Conservation (phyloP, 1,140 invertebrate species). For the Drosophila subobscura region DNA sequence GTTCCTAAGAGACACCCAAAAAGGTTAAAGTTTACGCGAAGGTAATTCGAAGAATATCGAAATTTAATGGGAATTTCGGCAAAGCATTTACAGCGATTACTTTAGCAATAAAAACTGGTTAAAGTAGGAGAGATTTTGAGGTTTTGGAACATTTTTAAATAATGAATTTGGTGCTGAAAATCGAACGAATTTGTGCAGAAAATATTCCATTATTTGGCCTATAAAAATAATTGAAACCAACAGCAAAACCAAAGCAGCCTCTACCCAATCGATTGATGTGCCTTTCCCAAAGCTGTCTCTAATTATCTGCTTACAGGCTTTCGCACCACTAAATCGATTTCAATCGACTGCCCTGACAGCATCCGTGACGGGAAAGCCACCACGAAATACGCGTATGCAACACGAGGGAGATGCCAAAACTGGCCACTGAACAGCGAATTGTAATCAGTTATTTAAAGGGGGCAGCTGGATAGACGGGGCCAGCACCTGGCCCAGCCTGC, state of each 20-base stretch:
- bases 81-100: neutral
- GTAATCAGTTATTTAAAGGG: constrained; percentile 55
- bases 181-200: no score
- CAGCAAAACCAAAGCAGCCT: no score
- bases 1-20: constrained; percentile 14
- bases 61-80: constrained; percentile 42
- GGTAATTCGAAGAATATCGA: constrained; percentile 37
- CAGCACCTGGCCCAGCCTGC: constrained; percentile 7
- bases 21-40: constrained; percentile 26
- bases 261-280: neutral
- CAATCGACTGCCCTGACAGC: constrained; percentile 37
- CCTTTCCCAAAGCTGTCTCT: neutral
- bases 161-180: no score
- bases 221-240: no score
- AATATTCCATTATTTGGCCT: no score
- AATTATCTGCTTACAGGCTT: constrained; percentile 37
- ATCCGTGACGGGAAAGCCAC: constrained; percentile 16
- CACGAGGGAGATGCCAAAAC: constrained; percentile 11
- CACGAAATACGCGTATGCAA: constrained; percentile 11
- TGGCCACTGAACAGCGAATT: constrained; percentile 44
- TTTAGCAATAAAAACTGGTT: neutral
- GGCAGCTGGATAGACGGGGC: constrained; percentile 37
- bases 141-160: no score
- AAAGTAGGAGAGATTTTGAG: no score
- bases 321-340: constrained; percentile 18